Base-by-base conservation (phyloP, 2,888 invertebrate species). In the Eustalomyia histrio region DNA sequence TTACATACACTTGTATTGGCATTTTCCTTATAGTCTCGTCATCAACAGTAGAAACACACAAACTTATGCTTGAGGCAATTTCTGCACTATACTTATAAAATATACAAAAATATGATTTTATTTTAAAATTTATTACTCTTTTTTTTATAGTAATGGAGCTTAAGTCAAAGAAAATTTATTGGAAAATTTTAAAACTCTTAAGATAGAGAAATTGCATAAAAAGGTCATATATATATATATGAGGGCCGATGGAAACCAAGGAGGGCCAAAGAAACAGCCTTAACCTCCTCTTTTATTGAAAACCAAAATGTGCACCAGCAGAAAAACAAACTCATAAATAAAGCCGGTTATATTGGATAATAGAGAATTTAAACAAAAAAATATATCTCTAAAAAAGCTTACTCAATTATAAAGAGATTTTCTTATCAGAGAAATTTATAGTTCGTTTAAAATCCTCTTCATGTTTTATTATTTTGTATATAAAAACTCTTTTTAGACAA, bases 51-150 rank as follows among this genome's bases (percentile, higher is more conserved):
- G 24, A 17, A 53, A 7, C 24, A 43, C 21, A 75, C 18, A 60
- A 67, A 75, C 21, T 74, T 50, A 65, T 61, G 58, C 57, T 47
- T 52, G 64, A 76, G 76, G 65, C 73, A 33, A 64, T 74, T 74
- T 67, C 81, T 78, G 78, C 67, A 81, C 33, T 35, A 55, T 52
- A 24, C 33, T 16, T 10, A n/a, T n/a, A 55, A 35, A 12, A 16
- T 33, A 47, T 6, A 64, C 21, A 14, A 47, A 58, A 61, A 12
- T 6, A 29, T 12, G 24, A 55, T 2, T 61, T 18, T 50, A 67
- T 78, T 72, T 60, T 16, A 24, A 55, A 67, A 78, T 72, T 67
- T 72, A 78, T 68, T 73, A 16, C 67, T 72, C 72, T 72, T 72
- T 29, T 72, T 29, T 24, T 29, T 16, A n/a, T 29, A 24, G 9